phyloP scores from a whole-genome alignment of 2,113 vertebrate species.

The Podiceps cristatus region DNA sequence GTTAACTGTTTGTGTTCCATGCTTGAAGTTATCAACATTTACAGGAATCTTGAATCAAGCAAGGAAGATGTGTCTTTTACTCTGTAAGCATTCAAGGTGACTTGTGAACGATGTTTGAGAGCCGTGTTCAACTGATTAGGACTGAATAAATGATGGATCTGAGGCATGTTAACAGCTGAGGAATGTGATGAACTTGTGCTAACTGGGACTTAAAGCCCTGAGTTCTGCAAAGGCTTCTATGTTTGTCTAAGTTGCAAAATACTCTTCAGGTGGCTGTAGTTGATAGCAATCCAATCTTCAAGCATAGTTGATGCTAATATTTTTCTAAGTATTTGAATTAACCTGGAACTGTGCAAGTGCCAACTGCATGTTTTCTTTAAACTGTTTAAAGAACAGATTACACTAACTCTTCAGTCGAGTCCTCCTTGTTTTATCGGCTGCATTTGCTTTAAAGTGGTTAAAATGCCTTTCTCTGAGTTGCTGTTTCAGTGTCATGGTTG shows the following conservation, averaged over 20 bases:
- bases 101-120: neutral
- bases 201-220: neutral
- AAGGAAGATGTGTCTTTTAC: neutral
- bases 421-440: neutral
- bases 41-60: neutral
- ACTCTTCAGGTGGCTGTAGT: neutral
- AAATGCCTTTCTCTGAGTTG: neutral
- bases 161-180: neutral
- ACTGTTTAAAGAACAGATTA: neutral
- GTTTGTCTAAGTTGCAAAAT: neutral
- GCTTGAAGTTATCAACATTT: neutral
- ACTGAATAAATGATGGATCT: neutral
- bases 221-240: neutral
- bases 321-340: neutral
- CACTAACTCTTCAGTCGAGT: neutral
- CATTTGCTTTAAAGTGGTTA: neutral
- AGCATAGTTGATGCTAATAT: neutral
- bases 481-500: neutral
- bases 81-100: neutral
- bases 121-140: neutral
- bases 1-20: neutral
- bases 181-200: neutral
- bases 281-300: neutral
- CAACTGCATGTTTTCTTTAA: neutral
- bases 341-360: neutral